Evolutionary conservation across 1,140 invertebrate genomes (phyloP).

Genomic region (Drosophila lini): DNA sequence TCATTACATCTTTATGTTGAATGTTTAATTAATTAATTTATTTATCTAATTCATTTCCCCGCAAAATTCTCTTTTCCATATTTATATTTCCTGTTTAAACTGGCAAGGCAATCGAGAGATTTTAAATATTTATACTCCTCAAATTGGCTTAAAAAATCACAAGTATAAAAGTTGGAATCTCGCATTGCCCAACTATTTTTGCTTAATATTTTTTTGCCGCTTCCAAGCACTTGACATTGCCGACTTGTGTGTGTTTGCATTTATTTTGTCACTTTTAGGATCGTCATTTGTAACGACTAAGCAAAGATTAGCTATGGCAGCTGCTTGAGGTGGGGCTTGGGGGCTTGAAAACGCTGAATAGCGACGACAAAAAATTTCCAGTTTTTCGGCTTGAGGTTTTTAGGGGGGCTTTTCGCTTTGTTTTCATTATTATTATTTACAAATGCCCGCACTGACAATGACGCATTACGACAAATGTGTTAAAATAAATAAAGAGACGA

Average conservation of each 20-base stretch:
- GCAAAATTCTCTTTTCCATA: neutral
- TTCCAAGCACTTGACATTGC: conserved; percentile 60
- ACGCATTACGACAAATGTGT: conserved; percentile 76
- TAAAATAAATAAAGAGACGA: conserved; percentile 65
- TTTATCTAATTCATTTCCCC: neutral
- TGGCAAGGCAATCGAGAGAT: neutral
- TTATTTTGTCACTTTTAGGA: conserved; percentile 33
- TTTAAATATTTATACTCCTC: neutral
- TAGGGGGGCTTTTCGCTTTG: conserved; percentile 21
- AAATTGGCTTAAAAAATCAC: neutral
- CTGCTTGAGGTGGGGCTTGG: conserved; percentile 21
- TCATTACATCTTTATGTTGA: too few relatives aligned
- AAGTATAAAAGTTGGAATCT: neutral
- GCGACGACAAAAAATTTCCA: conserved; percentile 49
- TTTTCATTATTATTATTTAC: conserved; percentile 61
- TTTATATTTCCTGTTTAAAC: neutral
- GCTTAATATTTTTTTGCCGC: neutral
- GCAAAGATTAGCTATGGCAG: conserved; percentile 64
- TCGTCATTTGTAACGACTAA: conserved; percentile 50
- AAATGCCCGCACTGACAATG: conserved; percentile 67
- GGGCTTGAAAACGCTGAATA: conserved; percentile 17
- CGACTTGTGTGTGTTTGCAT: conserved; percentile 6
- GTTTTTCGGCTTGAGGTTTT: conserved; percentile 40
- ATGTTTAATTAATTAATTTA: too few relatives aligned
- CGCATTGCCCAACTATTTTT: conserved; percentile 12